phyloP scores from a whole-genome alignment of 1,140 invertebrate species.

The Nephila pilipes region DNA sequence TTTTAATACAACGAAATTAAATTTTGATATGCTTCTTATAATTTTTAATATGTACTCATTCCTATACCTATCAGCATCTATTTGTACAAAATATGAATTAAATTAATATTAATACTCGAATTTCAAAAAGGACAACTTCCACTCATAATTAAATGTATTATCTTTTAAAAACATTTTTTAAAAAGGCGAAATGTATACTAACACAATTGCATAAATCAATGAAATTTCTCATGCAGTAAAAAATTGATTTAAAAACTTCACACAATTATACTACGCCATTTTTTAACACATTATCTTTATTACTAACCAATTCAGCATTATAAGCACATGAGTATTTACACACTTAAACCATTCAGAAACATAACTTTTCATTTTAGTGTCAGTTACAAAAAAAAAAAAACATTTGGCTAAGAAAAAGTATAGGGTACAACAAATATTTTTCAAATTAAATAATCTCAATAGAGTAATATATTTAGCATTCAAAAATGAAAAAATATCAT shows the following conservation, averaged over 20 bases:
- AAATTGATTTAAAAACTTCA: not conserved
- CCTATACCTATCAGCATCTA: too few relatives aligned
- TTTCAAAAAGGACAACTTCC: too few relatives aligned
- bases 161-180: too few relatives aligned
- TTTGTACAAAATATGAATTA: too few relatives aligned
- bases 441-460: constrained; percentile 20
- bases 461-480: not conserved
- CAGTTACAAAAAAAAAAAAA: constrained; percentile 16
- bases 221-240: not conserved
- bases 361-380: not conserved
- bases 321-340: constrained; percentile 10
- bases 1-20: too few relatives aligned
- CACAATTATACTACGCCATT: not conserved
- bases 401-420: not conserved
- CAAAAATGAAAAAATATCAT: not conserved
- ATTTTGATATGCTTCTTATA: too few relatives aligned
- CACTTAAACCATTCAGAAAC: not conserved
- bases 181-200: too few relatives aligned
- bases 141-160: too few relatives aligned
- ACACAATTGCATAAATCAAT: too few relatives aligned
- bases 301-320: constrained; percentile 33
- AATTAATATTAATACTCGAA: too few relatives aligned
- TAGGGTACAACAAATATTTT: not conserved
- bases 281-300: constrained; percentile 26
- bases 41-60: too few relatives aligned